A percentile compares a stretch with the other conserved stretches of the same genome.
phyloP scores from a whole-genome alignment of 1,140 invertebrate species.

The Papilio aristodemus region DNA sequence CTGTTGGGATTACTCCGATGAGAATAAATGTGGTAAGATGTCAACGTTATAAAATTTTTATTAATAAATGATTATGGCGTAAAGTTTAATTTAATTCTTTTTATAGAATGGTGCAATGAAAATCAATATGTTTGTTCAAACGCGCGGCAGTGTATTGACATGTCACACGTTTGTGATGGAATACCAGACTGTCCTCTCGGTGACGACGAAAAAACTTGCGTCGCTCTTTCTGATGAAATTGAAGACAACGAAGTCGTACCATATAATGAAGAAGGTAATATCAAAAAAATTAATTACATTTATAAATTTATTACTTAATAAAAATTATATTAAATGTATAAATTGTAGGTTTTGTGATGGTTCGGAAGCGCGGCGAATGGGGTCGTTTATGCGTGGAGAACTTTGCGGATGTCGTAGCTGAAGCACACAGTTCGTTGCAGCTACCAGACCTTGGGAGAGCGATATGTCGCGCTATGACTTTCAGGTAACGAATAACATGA shows the following conservation, averaged over 20 bases:
- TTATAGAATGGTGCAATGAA: constrained; percentile 87
- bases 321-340: constrained; percentile 20
- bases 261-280: constrained; percentile 82
- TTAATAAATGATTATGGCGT: background rate
- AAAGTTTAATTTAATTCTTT: constrained; percentile 17
- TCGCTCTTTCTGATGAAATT: constrained; percentile 77
- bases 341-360: constrained; percentile 84
- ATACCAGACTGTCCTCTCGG: constrained; percentile 88
- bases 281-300: too few species aligned
- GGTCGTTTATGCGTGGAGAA: constrained; percentile 88
- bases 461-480: constrained; percentile 89
- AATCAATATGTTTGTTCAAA: constrained; percentile 88
- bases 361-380: constrained; percentile 88
- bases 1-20: constrained; percentile 91
- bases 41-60: constrained; percentile 17
- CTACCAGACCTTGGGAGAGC: constrained; percentile 87
- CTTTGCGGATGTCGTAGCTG: constrained; percentile 81
- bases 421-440: constrained; percentile 81
- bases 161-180: constrained; percentile 86
- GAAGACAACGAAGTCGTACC: constrained; percentile 80
- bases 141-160: constrained; percentile 85
- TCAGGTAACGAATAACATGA: constrained; percentile 82
- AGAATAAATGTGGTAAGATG: constrained; percentile 87
- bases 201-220: constrained; percentile 90
- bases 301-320: background rate